Percentiles rank a stretch among this genome's conserved stretches.
Evolutionary conservation across 2,888 invertebrate species (phyloP).

Genomic region (Synergus japonicus): DNA sequence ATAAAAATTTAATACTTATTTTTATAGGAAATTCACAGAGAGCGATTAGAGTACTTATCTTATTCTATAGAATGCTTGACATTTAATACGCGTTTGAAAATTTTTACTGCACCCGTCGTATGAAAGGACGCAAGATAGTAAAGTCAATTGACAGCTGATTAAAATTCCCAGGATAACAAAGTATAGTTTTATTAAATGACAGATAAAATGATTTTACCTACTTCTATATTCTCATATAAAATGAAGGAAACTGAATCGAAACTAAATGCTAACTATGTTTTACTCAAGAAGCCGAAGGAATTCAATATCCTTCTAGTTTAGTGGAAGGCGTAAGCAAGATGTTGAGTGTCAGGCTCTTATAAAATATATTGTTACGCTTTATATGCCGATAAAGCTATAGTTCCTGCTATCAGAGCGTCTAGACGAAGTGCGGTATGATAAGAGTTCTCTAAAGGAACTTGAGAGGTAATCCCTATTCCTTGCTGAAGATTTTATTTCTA

Average conservation of each 20-base stretch:
- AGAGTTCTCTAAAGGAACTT: constrained; percentile 13
- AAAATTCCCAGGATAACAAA: not conserved
- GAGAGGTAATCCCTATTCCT: constrained; percentile 26
- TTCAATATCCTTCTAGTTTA: not conserved
- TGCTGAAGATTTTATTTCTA: constrained; percentile 19
- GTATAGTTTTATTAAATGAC: not conserved
- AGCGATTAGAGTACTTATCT: not conserved
- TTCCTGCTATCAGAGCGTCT: constrained; percentile 5
- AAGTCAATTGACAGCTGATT: not conserved
- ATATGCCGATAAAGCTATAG: constrained; percentile 10
- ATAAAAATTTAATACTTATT: constrained; percentile 14
- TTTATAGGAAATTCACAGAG: constrained; percentile 18
- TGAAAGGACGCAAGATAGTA: not conserved
- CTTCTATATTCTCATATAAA: not conserved
- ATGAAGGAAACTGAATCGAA: not conserved
- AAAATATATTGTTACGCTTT: constrained; percentile 33
- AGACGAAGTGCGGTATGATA: constrained; percentile 16
- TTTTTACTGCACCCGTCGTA: not conserved
- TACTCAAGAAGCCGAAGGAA: not conserved
- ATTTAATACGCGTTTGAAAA: constrained; percentile 6
- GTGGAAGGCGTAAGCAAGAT: constrained; percentile 4
- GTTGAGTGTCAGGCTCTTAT: not conserved
- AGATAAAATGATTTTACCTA: not conserved
- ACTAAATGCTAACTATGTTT: not conserved
- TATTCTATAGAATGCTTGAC: not conserved